Evolutionary conservation across 2,113 vertebrate genomes (phyloP).

Genomic region (Danionella cerebrum): DNA sequence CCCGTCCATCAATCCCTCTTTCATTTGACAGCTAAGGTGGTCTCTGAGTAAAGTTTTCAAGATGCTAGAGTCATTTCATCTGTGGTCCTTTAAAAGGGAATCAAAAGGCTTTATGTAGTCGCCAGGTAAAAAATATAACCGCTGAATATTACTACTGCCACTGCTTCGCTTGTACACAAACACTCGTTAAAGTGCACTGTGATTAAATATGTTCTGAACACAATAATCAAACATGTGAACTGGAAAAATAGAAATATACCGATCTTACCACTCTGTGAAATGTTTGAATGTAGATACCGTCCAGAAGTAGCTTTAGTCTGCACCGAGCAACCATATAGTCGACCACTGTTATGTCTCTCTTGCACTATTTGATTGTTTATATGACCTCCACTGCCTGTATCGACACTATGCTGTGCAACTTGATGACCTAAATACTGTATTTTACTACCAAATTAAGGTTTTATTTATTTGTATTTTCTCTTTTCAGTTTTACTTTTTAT

Average conservation of each 20-base stretch:
- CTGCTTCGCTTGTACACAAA: too few relatives aligned
- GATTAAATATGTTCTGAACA: not conserved
- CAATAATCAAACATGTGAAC: not conserved
- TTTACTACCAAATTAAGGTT: slow-evolving; percentile 45
- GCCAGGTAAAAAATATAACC: too few relatives aligned
- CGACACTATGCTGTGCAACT: slow-evolving; percentile 53
- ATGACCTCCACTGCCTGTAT: slow-evolving; percentile 32
- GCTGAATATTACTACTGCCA: not conserved
- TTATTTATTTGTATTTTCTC: slow-evolving; percentile 56
- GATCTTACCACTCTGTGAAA: not conserved
- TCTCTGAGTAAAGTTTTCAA: too few relatives aligned
- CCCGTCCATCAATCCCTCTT: too few relatives aligned
- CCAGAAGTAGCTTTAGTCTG: slow-evolving; percentile 9
- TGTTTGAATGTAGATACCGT: not conserved
- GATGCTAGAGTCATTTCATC: too few relatives aligned
- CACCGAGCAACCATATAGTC: slow-evolving; percentile 26
- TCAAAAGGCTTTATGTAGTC: too few relatives aligned
- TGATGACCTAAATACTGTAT: slow-evolving; percentile 36
- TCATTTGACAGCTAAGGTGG: too few relatives aligned
- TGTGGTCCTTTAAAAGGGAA: not conserved
- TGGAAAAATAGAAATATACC: not conserved
- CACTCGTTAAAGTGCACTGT: slow-evolving; percentile 26
- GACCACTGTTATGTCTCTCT: slow-evolving; percentile 55
- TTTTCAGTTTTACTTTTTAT: slow-evolving; percentile 51
- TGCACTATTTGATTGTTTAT: slow-evolving; percentile 59